Conservation (phyloP, 2,888 invertebrate species). For the Cheilosia scutellata region DNA sequence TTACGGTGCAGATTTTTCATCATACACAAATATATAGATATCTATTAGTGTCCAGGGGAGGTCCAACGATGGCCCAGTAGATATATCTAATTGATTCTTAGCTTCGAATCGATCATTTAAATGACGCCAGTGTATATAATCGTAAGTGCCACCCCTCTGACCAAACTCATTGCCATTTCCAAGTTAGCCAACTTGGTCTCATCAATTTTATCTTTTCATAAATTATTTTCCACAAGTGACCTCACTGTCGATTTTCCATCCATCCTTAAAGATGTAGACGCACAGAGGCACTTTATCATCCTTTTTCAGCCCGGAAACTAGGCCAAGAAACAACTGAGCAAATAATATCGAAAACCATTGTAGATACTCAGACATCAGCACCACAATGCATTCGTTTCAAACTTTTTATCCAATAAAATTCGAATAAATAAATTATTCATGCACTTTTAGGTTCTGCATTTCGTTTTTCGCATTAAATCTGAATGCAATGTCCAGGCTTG, state of each 20-base stretch:
- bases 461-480: conserved; percentile 62
- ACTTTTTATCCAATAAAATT: conserved; percentile 5
- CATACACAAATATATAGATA: conserved; percentile 60
- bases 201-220: conserved; percentile 67
- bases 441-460: conserved; percentile 62
- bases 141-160: background rate
- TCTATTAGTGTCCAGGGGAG: conserved; percentile 44
- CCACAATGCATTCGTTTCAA: background rate
- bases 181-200: conserved; percentile 28
- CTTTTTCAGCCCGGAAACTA: conserved; percentile 36
- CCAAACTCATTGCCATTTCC: conserved; percentile 31
- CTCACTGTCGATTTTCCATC: conserved; percentile 18
- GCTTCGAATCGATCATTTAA: conserved; percentile 75
- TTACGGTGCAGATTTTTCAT: conserved; percentile 45
- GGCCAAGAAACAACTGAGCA: conserved; percentile 70
- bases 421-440: conserved; percentile 72
- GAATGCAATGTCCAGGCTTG: conserved; percentile 51
- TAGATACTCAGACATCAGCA: background rate
- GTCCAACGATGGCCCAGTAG: conserved; percentile 47
- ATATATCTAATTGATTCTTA: conserved; percentile 72
- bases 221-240: conserved; percentile 62
- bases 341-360: conserved; percentile 44
- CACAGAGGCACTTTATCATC: conserved; percentile 48
- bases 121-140: conserved; percentile 42
- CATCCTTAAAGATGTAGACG: conserved; percentile 18